Percentiles rank a stretch among this genome's conserved stretches.
Conservation (phyloP, 1,140 invertebrate species). For the Hirudo medicinalis region DNA sequence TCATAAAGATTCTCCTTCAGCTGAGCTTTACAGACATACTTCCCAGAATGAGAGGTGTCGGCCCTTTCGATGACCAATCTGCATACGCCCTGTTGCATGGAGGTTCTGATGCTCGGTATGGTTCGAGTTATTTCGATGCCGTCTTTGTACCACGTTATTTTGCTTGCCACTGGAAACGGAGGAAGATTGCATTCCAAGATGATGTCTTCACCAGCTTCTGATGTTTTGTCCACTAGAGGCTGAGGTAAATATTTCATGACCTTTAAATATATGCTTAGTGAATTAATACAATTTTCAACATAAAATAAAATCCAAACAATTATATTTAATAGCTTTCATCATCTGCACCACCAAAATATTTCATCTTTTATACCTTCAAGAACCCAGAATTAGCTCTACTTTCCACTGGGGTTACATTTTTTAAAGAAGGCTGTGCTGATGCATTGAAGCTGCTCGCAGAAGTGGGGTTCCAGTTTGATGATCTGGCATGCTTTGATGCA, state of each 20-base stretch:
- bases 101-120: conserved; percentile 4
- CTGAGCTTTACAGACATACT: background rate
- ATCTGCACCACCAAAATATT: too few relatives aligned
- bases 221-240: background rate
- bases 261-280: too few relatives aligned
- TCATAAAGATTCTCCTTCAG: background rate
- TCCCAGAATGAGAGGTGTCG: conserved; percentile 6
- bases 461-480: too few relatives aligned
- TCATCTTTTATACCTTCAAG: too few relatives aligned
- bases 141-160: conserved; percentile 5
- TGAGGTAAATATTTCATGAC: background rate
- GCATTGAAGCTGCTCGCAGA: too few relatives aligned
- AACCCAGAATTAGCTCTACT: too few relatives aligned
- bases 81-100: background rate
- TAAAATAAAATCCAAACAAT: too few relatives aligned
- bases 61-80: conserved; percentile 8
- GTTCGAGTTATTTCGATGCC: background rate
- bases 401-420: too few relatives aligned
- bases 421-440: too few relatives aligned
- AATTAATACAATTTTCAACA: too few relatives aligned
- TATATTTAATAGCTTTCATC: too few relatives aligned
- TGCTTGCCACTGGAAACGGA: conserved; percentile 4
- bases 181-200: conserved; percentile 12
- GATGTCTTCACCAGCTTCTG: background rate
- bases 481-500: too few relatives aligned